Percentiles rank a stretch among this genome's conserved stretches.
Conservation (phyloP, 1,140 invertebrate genomes). For the Aphelinus atriplicis region DNA sequence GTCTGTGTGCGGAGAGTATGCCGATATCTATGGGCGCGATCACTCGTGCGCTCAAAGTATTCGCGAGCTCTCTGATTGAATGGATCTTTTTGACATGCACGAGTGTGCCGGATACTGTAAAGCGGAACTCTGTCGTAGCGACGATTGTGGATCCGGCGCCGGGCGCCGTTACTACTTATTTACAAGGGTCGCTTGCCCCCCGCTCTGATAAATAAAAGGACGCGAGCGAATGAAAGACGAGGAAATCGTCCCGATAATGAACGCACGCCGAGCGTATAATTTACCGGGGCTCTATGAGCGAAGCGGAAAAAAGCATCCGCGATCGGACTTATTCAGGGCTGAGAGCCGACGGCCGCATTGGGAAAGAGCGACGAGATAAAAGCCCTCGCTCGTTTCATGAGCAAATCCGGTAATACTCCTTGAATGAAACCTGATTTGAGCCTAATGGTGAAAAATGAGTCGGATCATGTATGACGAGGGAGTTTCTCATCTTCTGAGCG, state of each 20-base stretch:
- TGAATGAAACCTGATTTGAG: no score
- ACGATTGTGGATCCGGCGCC: no score
- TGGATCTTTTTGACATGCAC: conserved; percentile 9
- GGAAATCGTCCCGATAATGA: conserved; percentile 11
- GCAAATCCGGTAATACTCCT: background rate
- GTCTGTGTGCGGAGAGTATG: no score
- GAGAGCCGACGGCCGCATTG: background rate
- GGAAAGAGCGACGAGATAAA: background rate
- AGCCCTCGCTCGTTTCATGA: background rate
- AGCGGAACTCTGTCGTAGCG: background rate
- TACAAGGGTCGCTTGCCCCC: background rate
- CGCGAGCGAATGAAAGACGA: background rate
- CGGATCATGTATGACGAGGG: no score
- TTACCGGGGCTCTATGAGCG: background rate
- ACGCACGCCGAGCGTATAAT: conserved; percentile 3
- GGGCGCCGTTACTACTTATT: background rate
- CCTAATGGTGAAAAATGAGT: no score
- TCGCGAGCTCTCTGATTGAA: background rate
- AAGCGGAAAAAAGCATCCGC: conserved; percentile 21
- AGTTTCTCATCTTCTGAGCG: no score
- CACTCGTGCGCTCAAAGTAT: background rate
- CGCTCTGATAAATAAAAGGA: background rate
- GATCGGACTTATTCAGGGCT: background rate
- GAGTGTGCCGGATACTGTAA: conserved; percentile 8
- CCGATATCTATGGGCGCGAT: no score